Evolutionary conservation across 2,888 invertebrate species (phyloP), one percentile per base, ranked within the genome.

Genomic region (Troides oblongomaculatus): DNA sequence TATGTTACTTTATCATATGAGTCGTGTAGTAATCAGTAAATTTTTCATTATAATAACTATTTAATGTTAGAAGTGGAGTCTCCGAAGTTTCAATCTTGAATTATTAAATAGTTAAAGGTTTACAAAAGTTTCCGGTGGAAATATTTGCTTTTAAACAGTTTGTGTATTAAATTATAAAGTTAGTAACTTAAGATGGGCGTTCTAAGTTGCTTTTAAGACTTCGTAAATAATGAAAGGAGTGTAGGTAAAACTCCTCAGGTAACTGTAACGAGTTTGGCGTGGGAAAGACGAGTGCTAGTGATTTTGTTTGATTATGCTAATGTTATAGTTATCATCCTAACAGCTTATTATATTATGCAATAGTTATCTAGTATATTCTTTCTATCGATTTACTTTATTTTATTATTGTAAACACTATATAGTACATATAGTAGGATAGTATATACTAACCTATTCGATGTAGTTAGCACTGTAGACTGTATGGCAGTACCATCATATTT

Each of bases 141-240:
- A 66, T 60, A 66, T 65, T 59, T 65, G 30, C 30, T 63, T 68
- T 62, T 18, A 68, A 58, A 59, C 58, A 62, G 57, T 68, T 68
- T 30, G 68, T 63, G 25, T 62, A 68, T 63, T 58, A 25, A 62
- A 68, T 68, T 68, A 68, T 46, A 63, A 67, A 68, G 68, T 68
- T 68, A 46, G 30, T 58, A 62, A 62, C 30, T 62, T 63, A 58
- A 30, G 30, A 43, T 58, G 58, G 46, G 50, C 57, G 60, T 61
- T 46, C 39, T 23, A 58, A 68, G 68, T 58, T 67, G 67, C 68
- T 68, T 68, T 68, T 57, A 68, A 68, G 62, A 68, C 58, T 63
- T 57, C 58, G 36, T 68, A 68, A 68, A 68, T 68, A 58, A 68
- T 63, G 58, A 62, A 58, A 58, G 25, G 53, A 63, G 63, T 68